These are phyloP conservation scores for Pantherophis vulpinus DNA, from an alignment of 2,797 vertebrate genomes.

Conservation along the genomic window DNA sequence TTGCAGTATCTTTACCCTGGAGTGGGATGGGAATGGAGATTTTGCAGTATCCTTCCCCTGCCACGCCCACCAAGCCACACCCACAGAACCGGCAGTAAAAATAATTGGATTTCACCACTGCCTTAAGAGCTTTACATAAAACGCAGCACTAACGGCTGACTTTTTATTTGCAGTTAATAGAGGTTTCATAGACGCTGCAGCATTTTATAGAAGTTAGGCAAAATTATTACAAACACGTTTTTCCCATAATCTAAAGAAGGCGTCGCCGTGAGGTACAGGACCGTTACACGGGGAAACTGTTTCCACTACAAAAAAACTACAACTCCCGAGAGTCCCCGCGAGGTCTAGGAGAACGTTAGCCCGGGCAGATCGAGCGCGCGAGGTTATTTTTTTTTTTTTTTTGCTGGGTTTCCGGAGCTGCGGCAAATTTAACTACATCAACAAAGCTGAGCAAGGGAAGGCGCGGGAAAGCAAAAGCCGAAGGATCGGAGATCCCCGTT, in stretches of 20 bases:
- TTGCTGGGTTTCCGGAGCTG: slow-evolving; percentile 1
- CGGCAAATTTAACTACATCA: background rate
- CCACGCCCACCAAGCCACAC: no score
- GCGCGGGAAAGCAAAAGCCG: background rate
- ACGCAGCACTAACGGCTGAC: background rate
- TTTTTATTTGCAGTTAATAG: background rate
- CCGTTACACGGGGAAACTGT: no score
- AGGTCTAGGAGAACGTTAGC: background rate
- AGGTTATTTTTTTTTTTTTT: slow-evolving; percentile 4
- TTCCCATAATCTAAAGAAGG: no score
- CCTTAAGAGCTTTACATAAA: background rate
- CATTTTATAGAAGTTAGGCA: background rate
- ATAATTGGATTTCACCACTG: no score
- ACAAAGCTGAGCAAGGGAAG: background rate
- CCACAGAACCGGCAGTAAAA: no score
- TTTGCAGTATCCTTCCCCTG: no score
- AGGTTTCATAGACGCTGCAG: background rate
- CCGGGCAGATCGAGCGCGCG: slow-evolving; percentile 23
- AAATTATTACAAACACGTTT: background rate
- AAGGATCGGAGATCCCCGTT: background rate
- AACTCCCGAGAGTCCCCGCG: slow-evolving; percentile 35
- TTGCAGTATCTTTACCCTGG: no score
- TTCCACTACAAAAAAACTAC: slow-evolving; percentile 22
- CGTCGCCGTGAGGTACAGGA: background rate
- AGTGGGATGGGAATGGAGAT: no score